Evolutionary conservation across 2,888 invertebrate genomes (phyloP).

Genomic region (Parnassius apollo): DNA sequence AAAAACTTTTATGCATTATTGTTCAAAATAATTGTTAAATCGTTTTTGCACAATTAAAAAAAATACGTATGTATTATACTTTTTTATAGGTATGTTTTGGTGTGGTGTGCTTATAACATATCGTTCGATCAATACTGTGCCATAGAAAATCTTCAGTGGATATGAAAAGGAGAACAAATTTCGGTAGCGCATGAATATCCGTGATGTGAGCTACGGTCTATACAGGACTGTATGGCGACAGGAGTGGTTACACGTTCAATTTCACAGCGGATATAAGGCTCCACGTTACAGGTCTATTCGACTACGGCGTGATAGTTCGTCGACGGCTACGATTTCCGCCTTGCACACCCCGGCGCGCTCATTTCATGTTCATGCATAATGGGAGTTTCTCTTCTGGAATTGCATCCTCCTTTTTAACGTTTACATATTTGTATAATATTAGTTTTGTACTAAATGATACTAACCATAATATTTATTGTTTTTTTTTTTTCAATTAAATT

Average conservation of each 20-base stretch:
- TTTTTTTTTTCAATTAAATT: too few relatives aligned
- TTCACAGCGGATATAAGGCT: conserved; percentile 41
- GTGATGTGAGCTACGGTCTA: conserved; percentile 33
- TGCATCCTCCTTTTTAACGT: too few relatives aligned
- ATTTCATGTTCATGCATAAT: conserved; percentile 48
- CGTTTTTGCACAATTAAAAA: too few relatives aligned
- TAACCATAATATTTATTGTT: too few relatives aligned
- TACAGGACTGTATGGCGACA: conserved; percentile 33
- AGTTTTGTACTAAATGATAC: too few relatives aligned
- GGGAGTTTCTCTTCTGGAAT: conserved; percentile 4
- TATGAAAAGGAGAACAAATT: conserved; percentile 15
- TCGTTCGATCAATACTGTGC: not conserved
- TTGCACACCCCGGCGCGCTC: conserved; percentile 52
- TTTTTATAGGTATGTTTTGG: too few relatives aligned
- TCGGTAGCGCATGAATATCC: conserved; percentile 17
- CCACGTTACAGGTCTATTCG: conserved; percentile 40
- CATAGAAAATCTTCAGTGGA: conserved; percentile 7
- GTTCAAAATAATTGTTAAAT: too few relatives aligned
- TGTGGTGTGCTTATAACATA: too few relatives aligned
- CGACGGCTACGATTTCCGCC: conserved; percentile 70
- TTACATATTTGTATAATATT: too few relatives aligned
- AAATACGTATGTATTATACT: too few relatives aligned
- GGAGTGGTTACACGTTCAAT: conserved; percentile 35
- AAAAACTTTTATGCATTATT: too few relatives aligned
- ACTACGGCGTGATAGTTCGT: conserved; percentile 57